Percentiles rank a stretch among this genome's conserved stretches.
Evolutionary conservation across 1,140 invertebrate species (phyloP).

Genomic region (Saxidomus purpurata): DNA sequence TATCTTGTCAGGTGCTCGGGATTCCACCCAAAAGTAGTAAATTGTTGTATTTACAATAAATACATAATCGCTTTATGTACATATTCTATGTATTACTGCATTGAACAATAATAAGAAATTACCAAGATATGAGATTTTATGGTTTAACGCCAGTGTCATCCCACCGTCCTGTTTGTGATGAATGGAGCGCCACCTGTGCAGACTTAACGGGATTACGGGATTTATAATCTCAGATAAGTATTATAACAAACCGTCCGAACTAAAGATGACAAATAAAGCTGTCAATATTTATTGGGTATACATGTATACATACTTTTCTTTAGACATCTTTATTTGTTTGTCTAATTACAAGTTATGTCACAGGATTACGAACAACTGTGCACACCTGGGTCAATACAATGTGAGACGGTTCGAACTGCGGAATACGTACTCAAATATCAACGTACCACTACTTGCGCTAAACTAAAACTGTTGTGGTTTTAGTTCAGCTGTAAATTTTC

Average conservation of each 20-base stretch:
- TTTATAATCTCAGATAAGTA: slow-evolving; percentile 59
- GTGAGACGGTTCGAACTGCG: no score
- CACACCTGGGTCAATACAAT: slow-evolving; percentile 59
- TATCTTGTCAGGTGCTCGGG: slow-evolving; percentile 7
- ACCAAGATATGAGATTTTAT: slow-evolving; percentile 26
- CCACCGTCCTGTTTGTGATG: not conserved
- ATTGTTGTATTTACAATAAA: not conserved
- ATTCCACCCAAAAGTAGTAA: not conserved
- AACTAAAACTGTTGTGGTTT: no score
- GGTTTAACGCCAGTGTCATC: slow-evolving; percentile 12
- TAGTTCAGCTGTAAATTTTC: no score
- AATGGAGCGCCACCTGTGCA: slow-evolving; percentile 39
- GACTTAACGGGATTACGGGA: slow-evolving; percentile 46
- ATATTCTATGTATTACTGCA: slow-evolving; percentile 6
- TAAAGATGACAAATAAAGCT: slow-evolving; percentile 49
- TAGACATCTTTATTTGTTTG: slow-evolving; percentile 14
- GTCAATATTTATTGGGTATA: slow-evolving; percentile 31
- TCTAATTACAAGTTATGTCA: slow-evolving; percentile 45
- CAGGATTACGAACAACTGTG: not conserved
- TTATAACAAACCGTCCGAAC: slow-evolving; percentile 7
- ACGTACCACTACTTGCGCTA: no score
- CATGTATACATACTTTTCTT: not conserved
- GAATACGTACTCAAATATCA: no score
- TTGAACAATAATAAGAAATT: not conserved
- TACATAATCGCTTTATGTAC: slow-evolving; percentile 35